Conservation (phyloP, 2,113 vertebrate species). For the Elachura formosa region DNA sequence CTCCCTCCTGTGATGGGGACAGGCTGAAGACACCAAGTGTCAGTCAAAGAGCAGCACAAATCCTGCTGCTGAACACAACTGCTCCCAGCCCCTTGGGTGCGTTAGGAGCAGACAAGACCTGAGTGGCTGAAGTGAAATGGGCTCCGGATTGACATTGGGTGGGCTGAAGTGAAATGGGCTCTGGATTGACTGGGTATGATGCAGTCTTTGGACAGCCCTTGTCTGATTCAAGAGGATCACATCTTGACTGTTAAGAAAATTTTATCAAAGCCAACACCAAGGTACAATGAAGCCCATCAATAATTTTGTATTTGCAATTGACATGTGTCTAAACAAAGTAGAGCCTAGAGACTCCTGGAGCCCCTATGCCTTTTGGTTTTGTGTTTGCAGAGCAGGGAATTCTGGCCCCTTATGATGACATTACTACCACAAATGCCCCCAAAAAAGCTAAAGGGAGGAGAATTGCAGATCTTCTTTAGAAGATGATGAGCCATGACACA, state of each 20-base stretch:
- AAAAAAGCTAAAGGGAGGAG: not conserved
- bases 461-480: not conserved
- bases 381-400: not conserved
- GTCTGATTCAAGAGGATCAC: not conserved
- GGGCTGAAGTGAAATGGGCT: not conserved
- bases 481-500: not conserved
- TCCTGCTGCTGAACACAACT: not conserved
- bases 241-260: not conserved
- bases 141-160: no score
- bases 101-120: not conserved
- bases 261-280: not conserved
- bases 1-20: not conserved
- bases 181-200: fast-evolving
- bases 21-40: not conserved
- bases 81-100: fast-evolving
- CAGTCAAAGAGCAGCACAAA: not conserved
- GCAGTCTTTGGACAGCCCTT: not conserved
- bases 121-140: not conserved
- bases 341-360: not conserved
- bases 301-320: not conserved
- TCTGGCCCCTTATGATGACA: not conserved
- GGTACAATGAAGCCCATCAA: not conserved
- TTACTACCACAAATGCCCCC: not conserved
- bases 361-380: not conserved
- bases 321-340: fast-evolving